A percentile compares a stretch with the other conserved stretches of the same genome.
phyloP scores from a whole-genome alignment of 2,797 vertebrate species.

The Gila robusta region DNA sequence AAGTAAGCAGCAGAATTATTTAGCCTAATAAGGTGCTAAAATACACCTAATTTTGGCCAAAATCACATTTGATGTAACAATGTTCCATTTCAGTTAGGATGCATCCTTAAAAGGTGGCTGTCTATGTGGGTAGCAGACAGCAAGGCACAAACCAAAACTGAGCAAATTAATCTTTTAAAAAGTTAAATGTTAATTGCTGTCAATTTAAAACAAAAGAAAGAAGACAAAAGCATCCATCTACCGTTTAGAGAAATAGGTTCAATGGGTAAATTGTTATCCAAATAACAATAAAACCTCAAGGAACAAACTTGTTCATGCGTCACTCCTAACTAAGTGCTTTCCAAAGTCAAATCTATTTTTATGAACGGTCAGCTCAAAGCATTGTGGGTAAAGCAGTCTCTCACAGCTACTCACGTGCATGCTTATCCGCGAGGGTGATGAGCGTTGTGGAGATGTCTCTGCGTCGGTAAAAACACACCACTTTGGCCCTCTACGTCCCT shows the following conservation, averaged over 20 bases:
- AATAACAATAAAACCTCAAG: neutral
- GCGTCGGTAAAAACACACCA: slow-evolving; percentile 98
- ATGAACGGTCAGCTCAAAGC: neutral
- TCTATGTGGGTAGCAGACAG: neutral
- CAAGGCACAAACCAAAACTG: neutral
- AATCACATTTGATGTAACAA: neutral
- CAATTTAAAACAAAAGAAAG: neutral
- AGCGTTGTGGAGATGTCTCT: slow-evolving; percentile 97
- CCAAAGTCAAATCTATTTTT: neutral
- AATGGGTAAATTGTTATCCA: neutral
- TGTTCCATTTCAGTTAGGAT: neutral
- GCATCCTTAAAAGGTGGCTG: neutral
- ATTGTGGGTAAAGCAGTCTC: slow-evolving; percentile 8
- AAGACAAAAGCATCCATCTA: neutral
- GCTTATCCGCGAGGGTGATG: slow-evolving; percentile 97
- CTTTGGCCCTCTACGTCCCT: too few species aligned
- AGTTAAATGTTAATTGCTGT: neutral
- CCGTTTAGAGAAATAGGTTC: neutral
- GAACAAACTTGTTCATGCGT: neutral
- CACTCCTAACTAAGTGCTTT: neutral
- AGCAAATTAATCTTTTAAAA: neutral
- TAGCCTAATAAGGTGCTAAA: neutral
- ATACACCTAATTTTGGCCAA: neutral
- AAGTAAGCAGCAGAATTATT: neutral
- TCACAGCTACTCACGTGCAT: slow-evolving; percentile 89